Evolutionary conservation across 2,888 invertebrate species (phyloP), one percentile per base, ranked within the genome.

Genomic region (Crematogaster levior): DNA sequence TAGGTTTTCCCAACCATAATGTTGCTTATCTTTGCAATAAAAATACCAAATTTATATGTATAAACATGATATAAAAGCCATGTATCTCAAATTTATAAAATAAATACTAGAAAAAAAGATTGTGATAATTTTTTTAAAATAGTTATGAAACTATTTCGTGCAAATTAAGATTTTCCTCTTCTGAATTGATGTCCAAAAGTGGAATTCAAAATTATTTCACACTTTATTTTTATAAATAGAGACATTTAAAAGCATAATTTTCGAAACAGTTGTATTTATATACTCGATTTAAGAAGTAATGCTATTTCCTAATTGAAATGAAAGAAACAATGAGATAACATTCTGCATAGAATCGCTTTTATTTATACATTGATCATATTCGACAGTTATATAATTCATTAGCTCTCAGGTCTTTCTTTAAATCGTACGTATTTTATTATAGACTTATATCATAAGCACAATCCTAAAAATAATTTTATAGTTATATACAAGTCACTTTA

Each of bases 401-500:
- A 84, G 61, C 63, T 83, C 72, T 84, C 83, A 86, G 84, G 82
- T 82, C 61, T 85, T 87, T 75, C 15, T 70, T 83, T 9, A 43
- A 84, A 85, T 75, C 34, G 58, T 75, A 82, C 18, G 83, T 30
- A 12, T 56, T 82, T 86, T 85, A 80, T 84, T 70, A 77, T 80
- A 86, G 81, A 82, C 66, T 87, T 87, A 88, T 40, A 79, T 82
- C 82, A 83, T 75, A 89, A 89, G 85, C 86, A 86, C 68, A 84
- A 77, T 82, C 84, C 74, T 90, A 87, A 87, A 90, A 85, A 86
- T 88, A 88, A 84, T 79, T 56, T 72, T 87, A 83, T 87, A 85
- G 84, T 83, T 89, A 90, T 90, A 72, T 90, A 91, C 88, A 91
- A 86, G 88, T 91, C 79, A 82, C 84, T 74, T 87, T 84, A 85